These are phyloP conservation scores for Ivindomyrus marchei DNA, from an alignment of 2,113 vertebrate genomes.

Conservation along the genomic window DNA sequence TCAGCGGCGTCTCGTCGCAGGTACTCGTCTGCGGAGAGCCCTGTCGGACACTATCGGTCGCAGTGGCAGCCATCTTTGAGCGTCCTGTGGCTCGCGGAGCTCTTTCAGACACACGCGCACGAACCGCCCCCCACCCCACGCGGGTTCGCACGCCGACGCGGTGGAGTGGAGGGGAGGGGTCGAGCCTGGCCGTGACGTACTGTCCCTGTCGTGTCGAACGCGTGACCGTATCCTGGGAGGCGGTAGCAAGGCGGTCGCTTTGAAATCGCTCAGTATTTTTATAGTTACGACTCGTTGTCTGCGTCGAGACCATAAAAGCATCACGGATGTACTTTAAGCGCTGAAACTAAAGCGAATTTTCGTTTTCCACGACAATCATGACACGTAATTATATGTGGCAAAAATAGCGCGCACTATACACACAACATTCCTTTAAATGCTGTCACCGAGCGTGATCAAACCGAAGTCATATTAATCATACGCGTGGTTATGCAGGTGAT, in stretches of 20 bases:
- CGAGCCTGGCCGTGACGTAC: neutral
- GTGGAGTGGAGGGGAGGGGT: neutral
- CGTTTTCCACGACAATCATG: neutral
- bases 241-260: neutral
- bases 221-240: neutral
- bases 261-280: neutral
- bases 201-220: neutral
- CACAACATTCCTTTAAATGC: neutral
- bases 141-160: neutral
- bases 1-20: slow-evolving; percentile 16
- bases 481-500: neutral
- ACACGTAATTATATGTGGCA: neutral
- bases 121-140: neutral
- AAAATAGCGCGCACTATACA: neutral
- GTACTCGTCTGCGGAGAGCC: slow-evolving; percentile 11
- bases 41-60: slow-evolving; percentile 22
- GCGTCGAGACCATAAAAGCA: no score
- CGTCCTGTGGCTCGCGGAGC: neutral
- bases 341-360: neutral
- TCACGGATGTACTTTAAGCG: neutral
- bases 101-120: neutral
- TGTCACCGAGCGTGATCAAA: neutral
- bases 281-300: neutral
- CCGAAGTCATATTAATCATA: neutral
- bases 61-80: slow-evolving; percentile 44